These are phyloP conservation scores for Scrobipalpa atriplicella DNA, from an alignment of 2,888 invertebrate genomes.

Conservation along the genomic window DNA sequence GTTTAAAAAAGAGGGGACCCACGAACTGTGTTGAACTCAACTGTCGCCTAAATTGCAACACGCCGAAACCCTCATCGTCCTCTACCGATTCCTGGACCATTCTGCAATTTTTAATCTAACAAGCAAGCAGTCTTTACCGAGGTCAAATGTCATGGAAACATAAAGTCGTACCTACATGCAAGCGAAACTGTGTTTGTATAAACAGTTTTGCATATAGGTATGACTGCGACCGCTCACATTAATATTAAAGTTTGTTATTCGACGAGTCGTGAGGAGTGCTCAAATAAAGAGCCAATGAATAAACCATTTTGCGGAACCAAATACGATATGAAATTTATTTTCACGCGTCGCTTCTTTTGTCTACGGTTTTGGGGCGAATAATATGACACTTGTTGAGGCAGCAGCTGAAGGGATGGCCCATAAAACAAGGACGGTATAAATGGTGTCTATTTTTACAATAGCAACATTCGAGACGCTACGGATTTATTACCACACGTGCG, in stretches of 20 bases:
- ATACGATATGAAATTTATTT: constrained; percentile 24
- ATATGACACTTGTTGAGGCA: constrained; percentile 58
- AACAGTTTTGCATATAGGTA: constrained; percentile 6
- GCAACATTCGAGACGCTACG: constrained; percentile 1
- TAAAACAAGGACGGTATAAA: constrained; percentile 20
- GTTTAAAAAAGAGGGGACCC: too few relatives aligned
- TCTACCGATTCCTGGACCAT: too few relatives aligned
- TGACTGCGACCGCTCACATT: not conserved
- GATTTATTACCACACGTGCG: constrained; percentile 22
- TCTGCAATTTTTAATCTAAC: too few relatives aligned
- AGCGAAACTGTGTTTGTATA: constrained; percentile 13
- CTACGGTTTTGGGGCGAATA: constrained; percentile 44
- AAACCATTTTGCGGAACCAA: constrained; percentile 15
- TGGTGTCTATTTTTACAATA: not conserved
- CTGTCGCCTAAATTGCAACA: too few relatives aligned
- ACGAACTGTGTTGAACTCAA: too few relatives aligned
- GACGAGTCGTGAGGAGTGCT: not conserved
- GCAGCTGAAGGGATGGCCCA: constrained; percentile 13
- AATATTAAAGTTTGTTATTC: constrained; percentile 20
- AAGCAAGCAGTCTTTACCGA: too few relatives aligned
- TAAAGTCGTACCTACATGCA: constrained; percentile 38
- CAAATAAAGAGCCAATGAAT: constrained; percentile 18
- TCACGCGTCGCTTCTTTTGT: constrained; percentile 24
- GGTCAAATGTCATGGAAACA: too few relatives aligned
- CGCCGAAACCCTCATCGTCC: too few relatives aligned